Conservation (phyloP, 2,888 invertebrate species). For the Dorcus hopei region DNA sequence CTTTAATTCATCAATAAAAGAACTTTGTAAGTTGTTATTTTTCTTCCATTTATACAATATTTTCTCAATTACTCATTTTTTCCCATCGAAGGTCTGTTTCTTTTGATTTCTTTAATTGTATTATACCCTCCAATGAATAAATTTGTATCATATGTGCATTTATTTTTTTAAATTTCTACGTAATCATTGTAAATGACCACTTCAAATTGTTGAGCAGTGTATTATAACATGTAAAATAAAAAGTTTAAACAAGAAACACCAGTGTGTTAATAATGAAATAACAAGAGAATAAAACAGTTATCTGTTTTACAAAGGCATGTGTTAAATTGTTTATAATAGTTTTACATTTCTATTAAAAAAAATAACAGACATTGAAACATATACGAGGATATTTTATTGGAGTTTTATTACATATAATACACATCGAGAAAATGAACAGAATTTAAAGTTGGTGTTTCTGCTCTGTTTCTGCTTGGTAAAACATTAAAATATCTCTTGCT, state of each 20-base stretch:
- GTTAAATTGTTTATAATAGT: slow-evolving; percentile 13
- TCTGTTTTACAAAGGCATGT: slow-evolving; percentile 11
- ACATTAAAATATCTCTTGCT: slow-evolving; percentile 11
- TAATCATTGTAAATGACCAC: background rate
- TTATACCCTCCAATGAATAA: too few relatives aligned
- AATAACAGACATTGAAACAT: slow-evolving; percentile 10
- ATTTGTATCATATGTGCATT: too few relatives aligned
- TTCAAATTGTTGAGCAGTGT: too few relatives aligned
- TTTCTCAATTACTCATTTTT: too few relatives aligned
- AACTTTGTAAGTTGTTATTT: too few relatives aligned
- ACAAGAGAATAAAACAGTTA: slow-evolving; percentile 7
- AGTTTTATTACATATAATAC: slow-evolving; percentile 14
- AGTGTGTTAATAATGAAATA: background rate
- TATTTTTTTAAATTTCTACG: too few relatives aligned
- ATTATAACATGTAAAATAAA: background rate
- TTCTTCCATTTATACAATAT: too few relatives aligned
- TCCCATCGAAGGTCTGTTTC: too few relatives aligned
- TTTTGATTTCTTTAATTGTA: too few relatives aligned
- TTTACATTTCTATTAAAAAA: slow-evolving; percentile 14
- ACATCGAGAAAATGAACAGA: slow-evolving; percentile 13
- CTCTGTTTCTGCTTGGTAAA: slow-evolving; percentile 12
- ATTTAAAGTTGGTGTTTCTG: slow-evolving; percentile 13
- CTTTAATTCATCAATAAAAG: too few relatives aligned
- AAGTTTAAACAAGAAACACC: background rate
- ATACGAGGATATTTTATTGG: slow-evolving; percentile 15